Evolutionary conservation across 2,797 vertebrate species (phyloP), one percentile per base, ranked within the genome.

Genomic region (Rhadinocentrus ornatus): DNA sequence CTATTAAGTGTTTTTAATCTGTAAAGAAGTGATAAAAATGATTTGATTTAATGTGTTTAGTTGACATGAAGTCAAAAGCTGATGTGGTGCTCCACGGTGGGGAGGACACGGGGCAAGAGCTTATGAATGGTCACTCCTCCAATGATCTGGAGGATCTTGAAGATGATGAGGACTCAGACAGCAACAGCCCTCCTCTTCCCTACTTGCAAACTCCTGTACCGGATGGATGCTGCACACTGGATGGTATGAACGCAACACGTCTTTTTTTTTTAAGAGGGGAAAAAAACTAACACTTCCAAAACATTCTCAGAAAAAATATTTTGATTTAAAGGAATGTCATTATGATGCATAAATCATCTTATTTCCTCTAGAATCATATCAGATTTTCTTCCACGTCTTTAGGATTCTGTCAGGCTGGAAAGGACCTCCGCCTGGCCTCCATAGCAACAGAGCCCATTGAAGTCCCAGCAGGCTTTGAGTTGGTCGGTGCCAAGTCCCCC

Each of bases 361-460:
- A 48, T 54, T 41, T 34, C 8, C 39, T 57, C 11, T 53, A 32
- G 27, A 34, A 7, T 54, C 22, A 16, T 29, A 37, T 73, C 44
- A 67, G 29, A 26, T 37, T 76, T 61, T 5, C 22, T 26, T 80
- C 56, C 66, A 27, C 15, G 56, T 31, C 54, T 57, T 64, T 91
- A 99, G 98, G 98, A 68, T 99, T 97, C 94, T 99, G 98, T 93
- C 98, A 99, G 92, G 96, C 97, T 13, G 98, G 98, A 86, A 99
- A 99, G 88, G 98, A 99, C 93, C 94, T 99, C 77, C 97, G 98
- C 64, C 91, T 99, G 81, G 94, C 96, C 75, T 97, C 98, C 62
- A 94, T 99, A 81, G 96, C 96, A 90, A 96, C 94, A 66, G 98
- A 99, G 89, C 87, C 95, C 80, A 94, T 99, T 3, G 96, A 98